These are phyloP conservation scores for Puma concolor DNA, from an alignment of 2,113 vertebrate species.

Conservation along the genomic window DNA sequence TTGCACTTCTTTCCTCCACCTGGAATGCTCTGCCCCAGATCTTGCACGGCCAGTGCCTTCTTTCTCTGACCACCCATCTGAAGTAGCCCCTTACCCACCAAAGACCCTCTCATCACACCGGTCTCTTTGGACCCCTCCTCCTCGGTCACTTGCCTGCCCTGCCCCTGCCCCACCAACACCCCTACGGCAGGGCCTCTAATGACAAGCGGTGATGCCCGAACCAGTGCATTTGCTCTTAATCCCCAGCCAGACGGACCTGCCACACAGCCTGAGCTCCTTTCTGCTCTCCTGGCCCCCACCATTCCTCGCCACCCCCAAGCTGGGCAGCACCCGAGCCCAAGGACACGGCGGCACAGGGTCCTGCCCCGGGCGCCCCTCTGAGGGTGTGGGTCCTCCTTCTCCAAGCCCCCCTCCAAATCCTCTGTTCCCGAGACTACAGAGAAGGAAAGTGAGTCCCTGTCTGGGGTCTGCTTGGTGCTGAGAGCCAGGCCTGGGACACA, in stretches of 20 bases:
- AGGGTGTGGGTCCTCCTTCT: rapidly evolving
- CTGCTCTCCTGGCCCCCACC: rapidly evolving
- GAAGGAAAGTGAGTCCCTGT: rapidly evolving
- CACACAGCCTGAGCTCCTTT: rapidly evolving
- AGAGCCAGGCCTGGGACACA: neutral
- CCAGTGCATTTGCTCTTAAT: rapidly evolving
- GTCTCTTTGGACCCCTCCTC: neutral
- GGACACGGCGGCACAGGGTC: neutral
- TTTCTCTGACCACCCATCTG: neutral
- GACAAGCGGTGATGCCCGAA: neutral
- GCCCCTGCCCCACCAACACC: neutral
- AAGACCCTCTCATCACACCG: neutral
- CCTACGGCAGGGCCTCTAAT: neutral
- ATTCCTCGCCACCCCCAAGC: rapidly evolving
- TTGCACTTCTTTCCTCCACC: neutral
- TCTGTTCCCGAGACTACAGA: neutral
- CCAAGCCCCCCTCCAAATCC: neutral
- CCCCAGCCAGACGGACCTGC: neutral
- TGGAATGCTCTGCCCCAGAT: neutral
- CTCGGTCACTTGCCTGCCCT: neutral
- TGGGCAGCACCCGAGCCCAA: neutral
- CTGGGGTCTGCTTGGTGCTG: neutral
- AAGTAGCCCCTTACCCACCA: neutral
- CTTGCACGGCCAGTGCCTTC: neutral
- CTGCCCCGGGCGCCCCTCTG: neutral